These are phyloP conservation scores for Bruchidius siliquastri DNA, from an alignment of 2,888 invertebrate species.

Conservation along the genomic window DNA sequence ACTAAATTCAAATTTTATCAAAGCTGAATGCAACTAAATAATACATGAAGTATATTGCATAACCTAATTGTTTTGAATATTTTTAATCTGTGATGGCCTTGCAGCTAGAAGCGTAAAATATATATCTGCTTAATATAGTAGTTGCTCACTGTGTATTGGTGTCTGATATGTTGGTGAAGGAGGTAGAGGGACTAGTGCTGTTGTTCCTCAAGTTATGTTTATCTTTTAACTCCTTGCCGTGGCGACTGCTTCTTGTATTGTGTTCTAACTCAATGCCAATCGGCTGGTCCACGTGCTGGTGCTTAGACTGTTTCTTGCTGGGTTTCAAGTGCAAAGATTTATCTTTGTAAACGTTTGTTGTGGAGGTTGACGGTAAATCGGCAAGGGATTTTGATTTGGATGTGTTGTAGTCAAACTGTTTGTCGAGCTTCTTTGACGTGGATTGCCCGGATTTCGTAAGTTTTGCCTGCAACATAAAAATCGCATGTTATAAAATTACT, in stretches of 20 bases:
- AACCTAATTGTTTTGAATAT: too few relatives aligned
- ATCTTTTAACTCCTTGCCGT: neutral
- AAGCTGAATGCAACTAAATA: too few relatives aligned
- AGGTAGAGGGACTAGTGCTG: neutral
- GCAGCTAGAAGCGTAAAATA: neutral
- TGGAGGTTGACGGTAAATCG: slow-evolving; percentile 24
- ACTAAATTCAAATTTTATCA: too few relatives aligned
- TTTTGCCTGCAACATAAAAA: neutral
- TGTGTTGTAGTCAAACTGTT: neutral
- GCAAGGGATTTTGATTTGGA: slow-evolving; percentile 30
- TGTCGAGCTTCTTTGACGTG: neutral
- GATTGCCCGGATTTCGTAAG: neutral
- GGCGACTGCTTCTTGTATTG: slow-evolving; percentile 10
- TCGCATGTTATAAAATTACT: neutral
- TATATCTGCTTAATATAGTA: neutral
- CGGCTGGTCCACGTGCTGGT: neutral
- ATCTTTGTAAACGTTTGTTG: slow-evolving; percentile 22
- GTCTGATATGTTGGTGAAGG: neutral
- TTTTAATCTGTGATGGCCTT: too few relatives aligned
- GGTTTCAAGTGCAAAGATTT: slow-evolving; percentile 15
- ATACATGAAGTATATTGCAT: too few relatives aligned
- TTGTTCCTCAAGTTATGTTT: neutral
- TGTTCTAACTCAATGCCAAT: slow-evolving; percentile 14
- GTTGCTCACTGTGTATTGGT: neutral
- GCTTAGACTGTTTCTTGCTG: slow-evolving; percentile 11